Evolutionary conservation across 2,888 invertebrate species (phyloP), one percentile per base, ranked within the genome.

Genomic region (Cryptus armator): DNA sequence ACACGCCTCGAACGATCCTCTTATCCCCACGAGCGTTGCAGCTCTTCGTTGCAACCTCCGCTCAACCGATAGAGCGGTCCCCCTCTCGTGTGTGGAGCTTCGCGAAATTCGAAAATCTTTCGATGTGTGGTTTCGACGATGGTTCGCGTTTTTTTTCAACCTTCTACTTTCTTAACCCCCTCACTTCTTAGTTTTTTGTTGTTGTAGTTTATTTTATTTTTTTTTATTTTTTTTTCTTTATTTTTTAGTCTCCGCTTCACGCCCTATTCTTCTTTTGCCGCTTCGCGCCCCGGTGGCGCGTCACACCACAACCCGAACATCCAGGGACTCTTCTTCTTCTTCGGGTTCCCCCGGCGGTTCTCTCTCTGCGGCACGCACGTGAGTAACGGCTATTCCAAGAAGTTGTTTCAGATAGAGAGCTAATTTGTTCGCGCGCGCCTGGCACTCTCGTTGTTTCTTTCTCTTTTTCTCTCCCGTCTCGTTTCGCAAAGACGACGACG

Each of bases 381-480:
- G 91, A 92, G 92, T 93, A 92, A 93, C 92, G 92, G 91, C 92
- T 93, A 92, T 93, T 93, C 93, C 91, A 89, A 92, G 92, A 92
- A 92, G 92, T 93, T 92, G 92, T 93, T 93, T 93, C 92, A 92
- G 92, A 93, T 92, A 92, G 92, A 90, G 91, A 91, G 92, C 93
- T 93, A 92, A 93, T 93, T 93, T 92, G 92, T 93, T 93, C 92
- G 90, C 91, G 91, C 91, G 91, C 90, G 87, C 86, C 86, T 86
- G 85, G 81, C 87, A 71, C 87, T 84, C 85, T 85, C 86, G 62
- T 70, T 70, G 64, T 75, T 68, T 44, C 16, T 29, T 59, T 70
- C 62, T 51, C 46, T 10, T 56, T 75, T 68, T 44, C 16, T 44
- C 70, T 48, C 37, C 59, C 46, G 46, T 56, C 77, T 32, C 44